A percentile compares a stretch with the other conserved stretches of the same genome.
Evolutionary conservation across 2,113 vertebrate species (phyloP).

Genomic region (Aspidoscelis tigris): DNA sequence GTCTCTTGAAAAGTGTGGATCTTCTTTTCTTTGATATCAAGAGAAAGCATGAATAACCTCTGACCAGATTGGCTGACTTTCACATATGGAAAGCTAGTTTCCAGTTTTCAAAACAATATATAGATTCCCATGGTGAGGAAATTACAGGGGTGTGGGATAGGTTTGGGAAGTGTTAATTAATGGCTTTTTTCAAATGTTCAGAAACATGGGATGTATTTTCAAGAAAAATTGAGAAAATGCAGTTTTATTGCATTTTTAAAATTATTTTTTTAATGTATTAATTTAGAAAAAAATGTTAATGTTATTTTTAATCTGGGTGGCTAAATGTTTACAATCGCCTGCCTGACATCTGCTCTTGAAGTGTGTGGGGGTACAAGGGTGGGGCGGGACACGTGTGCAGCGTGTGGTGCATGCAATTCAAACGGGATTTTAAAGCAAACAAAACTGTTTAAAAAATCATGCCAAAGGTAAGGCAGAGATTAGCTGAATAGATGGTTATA

Average conservation of each 20-base stretch:
- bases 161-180: slow-evolving; percentile 5
- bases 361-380: slow-evolving; percentile 32
- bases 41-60: slow-evolving; percentile 37
- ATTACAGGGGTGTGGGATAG: not conserved
- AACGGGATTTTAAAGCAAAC: slow-evolving; percentile 48
- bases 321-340: slow-evolving; percentile 40
- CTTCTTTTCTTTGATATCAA: slow-evolving; percentile 9
- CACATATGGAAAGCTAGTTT: not conserved
- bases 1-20: not conserved
- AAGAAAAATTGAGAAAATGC: slow-evolving; percentile 49
- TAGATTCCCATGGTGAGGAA: not conserved
- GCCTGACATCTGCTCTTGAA: slow-evolving; percentile 44
- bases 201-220: slow-evolving; percentile 39
- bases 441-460: slow-evolving; percentile 39
- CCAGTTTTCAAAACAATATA: slow-evolving; percentile 1
- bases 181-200: slow-evolving; percentile 45
- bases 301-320: slow-evolving; percentile 40
- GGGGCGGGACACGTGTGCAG: slow-evolving; percentile 45
- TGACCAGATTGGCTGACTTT: not conserved
- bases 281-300: slow-evolving; percentile 51
- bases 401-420: slow-evolving; percentile 59
- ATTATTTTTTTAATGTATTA: slow-evolving; percentile 51
- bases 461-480: slow-evolving; percentile 51
- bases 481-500: slow-evolving; percentile 47
- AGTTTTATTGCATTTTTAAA: slow-evolving; percentile 67